Evolutionary conservation across 2,797 vertebrate genomes (phyloP), one percentile per base, ranked within the genome.

Genomic region (Harpagifer antarcticus): DNA sequence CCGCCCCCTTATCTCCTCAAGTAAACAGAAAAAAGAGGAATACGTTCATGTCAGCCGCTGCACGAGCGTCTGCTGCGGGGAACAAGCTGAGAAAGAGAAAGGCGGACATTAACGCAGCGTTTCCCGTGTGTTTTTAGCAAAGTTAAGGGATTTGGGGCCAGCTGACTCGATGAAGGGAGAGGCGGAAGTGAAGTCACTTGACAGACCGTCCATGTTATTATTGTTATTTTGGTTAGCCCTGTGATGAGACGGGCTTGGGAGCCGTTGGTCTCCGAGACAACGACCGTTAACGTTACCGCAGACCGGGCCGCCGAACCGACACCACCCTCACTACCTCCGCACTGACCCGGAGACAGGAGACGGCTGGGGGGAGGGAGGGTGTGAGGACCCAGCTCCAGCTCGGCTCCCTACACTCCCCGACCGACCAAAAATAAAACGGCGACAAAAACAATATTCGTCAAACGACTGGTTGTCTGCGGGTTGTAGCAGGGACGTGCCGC

Each of bases 141-240:
- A 68, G 52, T 61, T n/a, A 13, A 37, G 20, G 63, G 42, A 59
- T 49, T 57, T 20, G 40, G 27, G 63, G 66, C 61, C 88, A 85
- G 84, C 82, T 81, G 89, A 84, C 84, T 79, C 43, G 88, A 91
- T 93, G 92, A 90, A 91, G 90, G 87, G 88, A 92, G 92, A 94
- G 93, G 94, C 94, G 95, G 95, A 96, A 96, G 95, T 96, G 94
- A 95, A 92, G 95, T 96, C 92, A 94, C 91, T 92, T 93, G 89
- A 94, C 93, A 91, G 93, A 92, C 89, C 93, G 95, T 96, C 95
- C 95, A 95, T 96, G 94, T 95, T 96, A 95, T 95, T 96, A 94
- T 96, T 96, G 94, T 96, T 96, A 94, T 96, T 96, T 92, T 94
- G 92, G 27, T 90, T 91, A 86, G 93, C 93, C 87, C 88, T 94